Base-by-base conservation (phyloP, 2,888 invertebrate genomes). In the Stenodema calcarata region DNA sequence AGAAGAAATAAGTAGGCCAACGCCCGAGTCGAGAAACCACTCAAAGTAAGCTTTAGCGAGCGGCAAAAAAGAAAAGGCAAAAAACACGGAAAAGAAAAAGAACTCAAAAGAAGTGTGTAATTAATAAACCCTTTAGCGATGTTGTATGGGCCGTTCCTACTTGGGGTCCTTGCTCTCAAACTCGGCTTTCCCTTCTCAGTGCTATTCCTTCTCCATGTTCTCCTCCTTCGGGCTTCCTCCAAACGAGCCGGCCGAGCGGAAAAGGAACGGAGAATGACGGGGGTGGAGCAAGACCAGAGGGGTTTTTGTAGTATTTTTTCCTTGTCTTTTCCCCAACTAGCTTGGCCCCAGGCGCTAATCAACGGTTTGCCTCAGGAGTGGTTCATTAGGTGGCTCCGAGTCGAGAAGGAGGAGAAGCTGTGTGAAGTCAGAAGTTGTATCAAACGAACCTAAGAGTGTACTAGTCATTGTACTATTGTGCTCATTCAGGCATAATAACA, bases 51-150 rank as follows among this genome's bases (percentile, higher is more conserved):
- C 82, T 82, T 82, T 69, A 69, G 78, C 42, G 44, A 78, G 44
- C 23, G 6, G 78, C 12, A 76, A 76, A 35, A 23, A 41, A 76
- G 42, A 42, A 78, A 27, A 78, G 42, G 30, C 11, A 23, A 78
- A 78, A 44, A 44, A 73, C 30, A 3, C 35, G 41, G 18, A 44
- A 23, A 44, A 44, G 27, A 78, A 44, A 41, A 35, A 76, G 76
- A 76, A 44, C 41, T 16, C 80, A 69, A 42, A 82, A 82, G 82
- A 82, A 82, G 82, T 82, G 82, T 62, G 82, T 82, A 82, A 82
- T 82, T 82, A 82, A 82, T 82, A 82, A 82, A 82, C 82, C 82
- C 82, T 82, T 69, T 42, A 82, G 82, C 42, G 78, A 44, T 44
- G 78, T 73, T 78, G 78, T 28, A 23, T 78, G 78, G 78, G 44